These are phyloP conservation scores for Hylaeus anthracinus DNA, from an alignment of 1,140 invertebrate species.

Conservation along the genomic window DNA sequence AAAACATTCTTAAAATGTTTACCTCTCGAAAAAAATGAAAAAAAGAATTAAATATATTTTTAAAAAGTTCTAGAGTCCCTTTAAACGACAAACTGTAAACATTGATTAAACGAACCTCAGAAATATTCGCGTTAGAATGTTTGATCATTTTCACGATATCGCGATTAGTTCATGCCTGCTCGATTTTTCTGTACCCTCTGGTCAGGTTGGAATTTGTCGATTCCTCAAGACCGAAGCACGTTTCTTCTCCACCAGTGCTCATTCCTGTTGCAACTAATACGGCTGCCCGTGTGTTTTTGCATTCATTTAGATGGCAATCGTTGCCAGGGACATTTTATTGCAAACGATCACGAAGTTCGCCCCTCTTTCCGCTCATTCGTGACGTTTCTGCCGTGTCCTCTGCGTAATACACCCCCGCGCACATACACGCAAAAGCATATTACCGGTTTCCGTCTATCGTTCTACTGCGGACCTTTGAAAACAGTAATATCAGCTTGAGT, in stretches of 20 bases:
- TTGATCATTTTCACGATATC: constrained; percentile 32
- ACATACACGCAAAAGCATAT: constrained; percentile 3
- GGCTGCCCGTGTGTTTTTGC: constrained; percentile 49
- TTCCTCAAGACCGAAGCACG: constrained; percentile 39
- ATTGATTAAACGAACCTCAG: constrained; percentile 1
- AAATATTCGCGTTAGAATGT: not conserved
- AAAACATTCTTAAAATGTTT: too few relatives aligned
- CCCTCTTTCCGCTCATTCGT: constrained; percentile 20
- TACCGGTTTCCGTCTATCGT: constrained; percentile 13
- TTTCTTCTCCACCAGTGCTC: constrained; percentile 15
- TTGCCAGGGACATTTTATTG: constrained; percentile 59
- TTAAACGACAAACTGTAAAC: too few relatives aligned
- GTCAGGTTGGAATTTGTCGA: constrained; percentile 11
- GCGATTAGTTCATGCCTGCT: constrained; percentile 49
- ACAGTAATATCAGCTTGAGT: not conserved
- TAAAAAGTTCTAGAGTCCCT: too few relatives aligned
- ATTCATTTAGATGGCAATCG: constrained; percentile 66
- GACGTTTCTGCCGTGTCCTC: constrained; percentile 23
- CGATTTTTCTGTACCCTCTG: not conserved
- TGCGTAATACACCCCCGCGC: not conserved
- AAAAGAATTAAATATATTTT: too few relatives aligned
- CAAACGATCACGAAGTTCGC: constrained; percentile 57
- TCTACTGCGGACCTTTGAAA: not conserved
- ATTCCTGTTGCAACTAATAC: constrained; percentile 32
- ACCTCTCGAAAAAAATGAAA: too few relatives aligned